Evolutionary conservation across 2,888 invertebrate genomes (phyloP).

Genomic region (Synergus japonicus): DNA sequence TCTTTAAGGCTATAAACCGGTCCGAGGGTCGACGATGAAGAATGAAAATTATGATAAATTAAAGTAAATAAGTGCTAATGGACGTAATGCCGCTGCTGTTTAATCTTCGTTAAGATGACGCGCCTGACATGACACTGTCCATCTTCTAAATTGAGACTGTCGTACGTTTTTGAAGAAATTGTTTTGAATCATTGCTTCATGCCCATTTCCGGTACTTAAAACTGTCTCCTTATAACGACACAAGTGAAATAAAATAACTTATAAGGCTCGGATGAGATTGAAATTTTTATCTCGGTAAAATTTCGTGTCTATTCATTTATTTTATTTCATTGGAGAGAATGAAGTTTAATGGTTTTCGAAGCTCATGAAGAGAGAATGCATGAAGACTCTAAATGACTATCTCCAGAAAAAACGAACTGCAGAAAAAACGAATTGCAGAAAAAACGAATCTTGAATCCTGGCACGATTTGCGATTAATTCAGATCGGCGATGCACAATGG

Average conservation of each 20-base stretch:
- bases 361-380: constrained; percentile 11
- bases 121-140: constrained; percentile 56
- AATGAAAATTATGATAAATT: constrained; percentile 73
- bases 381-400: neutral
- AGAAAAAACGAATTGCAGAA: constrained; percentile 16
- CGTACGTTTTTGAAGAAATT: constrained; percentile 60
- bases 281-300: neutral
- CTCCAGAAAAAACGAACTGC: neutral
- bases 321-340: neutral
- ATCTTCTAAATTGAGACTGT: constrained; percentile 57
- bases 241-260: neutral
- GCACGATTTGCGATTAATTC: constrained; percentile 14
- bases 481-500: neutral
- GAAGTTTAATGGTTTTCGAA: constrained; percentile 6
- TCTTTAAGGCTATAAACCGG: constrained; percentile 26
- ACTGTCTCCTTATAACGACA: neutral
- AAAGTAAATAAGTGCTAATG: constrained; percentile 73
- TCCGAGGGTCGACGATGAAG: constrained; percentile 56
- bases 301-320: neutral
- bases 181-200: constrained; percentile 48
- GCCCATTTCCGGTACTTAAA: constrained; percentile 24
- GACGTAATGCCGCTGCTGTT: constrained; percentile 72
- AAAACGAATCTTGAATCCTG: constrained; percentile 12
- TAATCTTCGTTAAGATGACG: constrained; percentile 72
- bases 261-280: neutral